Base-by-base conservation (phyloP, 2,888 invertebrate genomes). In the Polydrusus cervinus region DNA sequence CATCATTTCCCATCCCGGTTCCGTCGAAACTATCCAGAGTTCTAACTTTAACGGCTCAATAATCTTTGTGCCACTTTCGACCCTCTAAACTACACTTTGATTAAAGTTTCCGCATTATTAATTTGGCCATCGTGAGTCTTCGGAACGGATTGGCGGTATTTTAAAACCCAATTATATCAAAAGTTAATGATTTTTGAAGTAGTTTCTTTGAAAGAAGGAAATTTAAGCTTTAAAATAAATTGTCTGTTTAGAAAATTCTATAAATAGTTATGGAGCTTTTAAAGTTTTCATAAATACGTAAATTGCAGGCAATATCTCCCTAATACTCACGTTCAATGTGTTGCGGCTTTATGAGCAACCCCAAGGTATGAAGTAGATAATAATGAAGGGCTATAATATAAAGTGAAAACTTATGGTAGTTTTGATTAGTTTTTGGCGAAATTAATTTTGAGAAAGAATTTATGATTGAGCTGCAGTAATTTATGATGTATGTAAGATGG, bases 101-200 rank as follows among this genome's bases (percentile, higher is more conserved):
- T 70, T 61, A 70, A 61, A 70, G 38, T 70, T 70, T 61, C 49
- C 47, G 70, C 61, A 30, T 62, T 51, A 70, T 70, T 70, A 70
- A 69, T 60, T 70, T 18, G 70, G 25, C 9, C 3, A 10, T 34
- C 34, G 34, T 34, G 8, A 34, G 34, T 34, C 7, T 34, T 34
- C 34, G 34, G 5, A 34, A 34, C 10, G 9, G 34, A 34, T 34
- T 34, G 10, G 10, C 7, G 8, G 34, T 10, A 34, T 34, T 34
- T 34, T 34, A 34, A 34, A 34, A 8, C 34, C 5, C 34, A 34
- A 34, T 6, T 34, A 34, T 10, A 1, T 34, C 34, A 34, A 10
- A 34, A 34, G 3, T 34, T 5, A 7, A 7, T 3, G 30, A 30
- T 34, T 34, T 8, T 34, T 10, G 10, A 34, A 34, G 7, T 34